These are phyloP conservation scores for Linnaemya tessellans DNA, from an alignment of 2,888 invertebrate genomes.

Conservation along the genomic window DNA sequence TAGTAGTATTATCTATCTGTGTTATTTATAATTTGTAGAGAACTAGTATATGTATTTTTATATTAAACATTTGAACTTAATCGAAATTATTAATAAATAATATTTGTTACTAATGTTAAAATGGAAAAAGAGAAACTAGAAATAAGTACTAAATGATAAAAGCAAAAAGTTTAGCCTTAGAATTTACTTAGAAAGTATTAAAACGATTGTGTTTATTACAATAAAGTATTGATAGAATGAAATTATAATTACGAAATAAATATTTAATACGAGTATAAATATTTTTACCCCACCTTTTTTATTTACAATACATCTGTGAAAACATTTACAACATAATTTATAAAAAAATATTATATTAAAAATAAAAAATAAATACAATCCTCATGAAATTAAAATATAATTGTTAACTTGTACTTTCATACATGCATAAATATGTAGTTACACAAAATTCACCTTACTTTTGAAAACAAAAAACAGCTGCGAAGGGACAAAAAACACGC, in stretches of 20 bases:
- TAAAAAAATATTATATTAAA: conserved; percentile 3
- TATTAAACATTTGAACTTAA: background rate
- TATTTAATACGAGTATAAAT: conserved; percentile 16
- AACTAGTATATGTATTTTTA: conserved; percentile 10
- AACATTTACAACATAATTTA: conserved; percentile 27
- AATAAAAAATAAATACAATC: background rate
- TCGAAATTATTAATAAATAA: conserved; percentile 29
- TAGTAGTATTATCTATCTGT: conserved; percentile 31
- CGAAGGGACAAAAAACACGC: too few relatives aligned
- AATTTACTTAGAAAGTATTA: conserved; percentile 62
- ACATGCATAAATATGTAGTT: too few relatives aligned
- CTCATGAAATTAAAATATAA: background rate
- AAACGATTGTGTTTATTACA: conserved; percentile 47
- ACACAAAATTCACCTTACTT: too few relatives aligned
- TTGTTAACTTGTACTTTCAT: too few relatives aligned
- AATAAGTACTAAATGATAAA: conserved; percentile 22
- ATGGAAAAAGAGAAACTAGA: conserved; percentile 2
- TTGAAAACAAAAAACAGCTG: too few relatives aligned
- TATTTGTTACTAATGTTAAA: background rate
- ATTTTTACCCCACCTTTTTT: conserved; percentile 49
- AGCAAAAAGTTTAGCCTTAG: conserved; percentile 51
- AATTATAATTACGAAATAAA: background rate
- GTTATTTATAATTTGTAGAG: conserved; percentile 46
- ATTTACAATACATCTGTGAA: conserved; percentile 10
- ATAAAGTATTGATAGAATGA: conserved; percentile 11